Percentiles rank a stretch among this genome's conserved stretches.
Evolutionary conservation across 2,113 vertebrate genomes (phyloP).

Genomic region (Eurypyga helias): DNA sequence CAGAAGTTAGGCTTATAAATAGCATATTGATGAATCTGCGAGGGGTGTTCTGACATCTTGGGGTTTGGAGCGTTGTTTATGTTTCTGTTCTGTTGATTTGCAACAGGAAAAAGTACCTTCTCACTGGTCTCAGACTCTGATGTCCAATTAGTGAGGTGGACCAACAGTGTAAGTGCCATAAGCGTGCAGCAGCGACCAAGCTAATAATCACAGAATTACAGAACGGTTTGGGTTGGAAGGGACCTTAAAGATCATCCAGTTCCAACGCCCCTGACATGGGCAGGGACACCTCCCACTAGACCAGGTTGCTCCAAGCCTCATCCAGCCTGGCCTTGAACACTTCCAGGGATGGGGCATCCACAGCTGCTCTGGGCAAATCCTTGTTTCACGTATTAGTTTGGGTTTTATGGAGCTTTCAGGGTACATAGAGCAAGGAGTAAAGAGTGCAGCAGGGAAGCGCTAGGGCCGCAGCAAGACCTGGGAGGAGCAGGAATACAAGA

Average conservation of each 20-base stretch:
- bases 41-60: neutral
- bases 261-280: no score
- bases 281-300: no score
- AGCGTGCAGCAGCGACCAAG: neutral
- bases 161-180: neutral
- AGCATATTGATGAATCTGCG: neutral
- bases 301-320: no score
- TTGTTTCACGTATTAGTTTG: neutral
- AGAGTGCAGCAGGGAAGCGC: neutral
- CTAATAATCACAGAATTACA: no score
- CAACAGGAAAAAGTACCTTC: neutral
- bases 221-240: no score
- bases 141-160: neutral
- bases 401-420: neutral
- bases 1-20: neutral
- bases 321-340: no score
- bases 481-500: neutral
- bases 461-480: neutral
- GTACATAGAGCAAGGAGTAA: neutral
- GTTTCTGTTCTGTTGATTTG: neutral
- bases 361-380: no score
- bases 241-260: no score
- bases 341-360: no score
- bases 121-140: neutral
- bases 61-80: neutral